A percentile compares a stretch with the other conserved stretches of the same genome.
Conservation (phyloP, 2,113 vertebrate species). For the Crotalus helleri region DNA sequence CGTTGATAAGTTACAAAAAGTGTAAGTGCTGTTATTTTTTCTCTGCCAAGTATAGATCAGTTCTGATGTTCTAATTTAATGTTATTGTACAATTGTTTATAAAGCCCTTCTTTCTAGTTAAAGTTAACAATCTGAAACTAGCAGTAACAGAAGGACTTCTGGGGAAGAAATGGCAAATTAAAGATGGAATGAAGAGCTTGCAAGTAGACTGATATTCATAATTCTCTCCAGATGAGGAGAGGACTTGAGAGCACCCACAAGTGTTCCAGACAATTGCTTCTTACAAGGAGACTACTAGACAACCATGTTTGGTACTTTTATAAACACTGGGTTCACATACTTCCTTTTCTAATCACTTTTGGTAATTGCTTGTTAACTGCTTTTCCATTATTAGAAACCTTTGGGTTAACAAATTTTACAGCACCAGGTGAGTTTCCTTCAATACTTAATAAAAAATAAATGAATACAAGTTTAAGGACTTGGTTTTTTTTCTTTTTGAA, state of each 20-base stretch:
- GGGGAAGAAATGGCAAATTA: neutral
- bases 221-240: neutral
- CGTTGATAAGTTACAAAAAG: neutral
- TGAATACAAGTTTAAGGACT: neutral
- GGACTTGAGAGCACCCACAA: neutral
- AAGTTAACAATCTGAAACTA: neutral
- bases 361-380: neutral
- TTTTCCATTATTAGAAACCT: neutral
- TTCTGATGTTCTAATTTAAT: neutral
- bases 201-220: neutral
- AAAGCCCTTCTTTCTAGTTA: neutral
- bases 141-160: neutral
- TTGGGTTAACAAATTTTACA: neutral
- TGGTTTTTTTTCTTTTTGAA: no score
- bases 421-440: neutral
- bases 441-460: neutral
- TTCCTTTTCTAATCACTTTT: neutral
- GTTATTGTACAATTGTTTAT: neutral
- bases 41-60: neutral
- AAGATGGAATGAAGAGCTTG: neutral
- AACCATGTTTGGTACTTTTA: neutral
- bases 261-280: neutral
- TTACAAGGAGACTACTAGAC: neutral
- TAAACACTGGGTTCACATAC: neutral
- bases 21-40: neutral